A percentile compares a stretch with the other conserved stretches of the same genome.
phyloP scores from a whole-genome alignment of 2,113 vertebrate genomes.

The Danio rerio region GRCz12tu NC_133182.1:68246501-68247000 shows the following conservation, averaged over 20 bases:
- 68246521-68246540: not conserved
- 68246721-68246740: constrained; percentile 69
- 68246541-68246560: not conserved
- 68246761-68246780: constrained; percentile 84
- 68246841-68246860: constrained; percentile 68
- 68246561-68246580: constrained; percentile 2
- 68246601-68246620: constrained; percentile 26
- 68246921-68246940: constrained; percentile 62
- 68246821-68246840: constrained; percentile 70
- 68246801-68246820: constrained; percentile 63
- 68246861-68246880: constrained; percentile 54
- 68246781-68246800: constrained; percentile 77
- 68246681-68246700: constrained; percentile 57
- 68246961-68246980: constrained; percentile 51
- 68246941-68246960: constrained; percentile 66
- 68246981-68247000: constrained; percentile 63
- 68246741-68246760: constrained; percentile 76
- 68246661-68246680: constrained; percentile 9
- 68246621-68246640: constrained; percentile 9
- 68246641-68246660: constrained; percentile 19
- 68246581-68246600: constrained; percentile 22
- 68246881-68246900: constrained; percentile 42
- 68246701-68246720: constrained; percentile 69
- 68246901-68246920: constrained; percentile 15
- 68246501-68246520: not conserved